These are phyloP conservation scores for Caprella mutica DNA, from an alignment of 2,888 invertebrate genomes.

Conservation along the genomic window DNA sequence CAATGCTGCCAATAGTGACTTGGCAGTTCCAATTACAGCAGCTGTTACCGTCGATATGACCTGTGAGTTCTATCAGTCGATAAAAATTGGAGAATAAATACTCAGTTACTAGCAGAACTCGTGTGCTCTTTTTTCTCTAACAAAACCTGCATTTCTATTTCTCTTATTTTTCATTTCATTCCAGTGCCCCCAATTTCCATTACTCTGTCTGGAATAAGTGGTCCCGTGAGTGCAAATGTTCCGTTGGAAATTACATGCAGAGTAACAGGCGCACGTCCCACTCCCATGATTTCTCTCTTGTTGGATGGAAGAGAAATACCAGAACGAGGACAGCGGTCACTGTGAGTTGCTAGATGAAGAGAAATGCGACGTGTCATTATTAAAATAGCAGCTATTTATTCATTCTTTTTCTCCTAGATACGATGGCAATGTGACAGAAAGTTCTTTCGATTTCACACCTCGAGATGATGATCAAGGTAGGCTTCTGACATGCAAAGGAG, in stretches of 20 bases:
- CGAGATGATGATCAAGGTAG: slow-evolving; percentile 23
- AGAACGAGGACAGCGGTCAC: slow-evolving; percentile 12
- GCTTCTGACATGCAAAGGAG: slow-evolving; percentile 27
- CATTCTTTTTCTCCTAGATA: too few relatives aligned
- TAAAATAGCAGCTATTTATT: too few relatives aligned
- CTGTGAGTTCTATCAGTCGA: slow-evolving; percentile 10
- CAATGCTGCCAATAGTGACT: slow-evolving; percentile 18
- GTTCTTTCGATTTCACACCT: slow-evolving; percentile 18
- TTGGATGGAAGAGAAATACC: slow-evolving; percentile 24
- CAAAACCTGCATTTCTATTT: too few relatives aligned
- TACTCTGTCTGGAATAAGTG: slow-evolving; percentile 21
- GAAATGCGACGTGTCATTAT: too few relatives aligned
- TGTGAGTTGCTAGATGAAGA: too few relatives aligned
- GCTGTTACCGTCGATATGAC: slow-evolving; percentile 32
- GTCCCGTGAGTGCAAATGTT: slow-evolving; percentile 19
- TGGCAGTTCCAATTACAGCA: slow-evolving; percentile 29
- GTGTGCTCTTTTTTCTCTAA: too few relatives aligned
- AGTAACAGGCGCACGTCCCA: slow-evolving; percentile 28
- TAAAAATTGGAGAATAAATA: too few relatives aligned
- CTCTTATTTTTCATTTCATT: too few relatives aligned
- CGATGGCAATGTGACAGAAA: slow-evolving; percentile 28
- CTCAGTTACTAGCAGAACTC: too few relatives aligned
- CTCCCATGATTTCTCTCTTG: slow-evolving; percentile 26
- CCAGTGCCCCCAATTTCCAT: slow-evolving; percentile 31
- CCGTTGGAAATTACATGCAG: slow-evolving; percentile 20